Percentiles rank a stretch among this genome's conserved stretches.
phyloP scores from a whole-genome alignment of 2,113 vertebrate genomes.

The Balaenoptera acutorostrata region DNA sequence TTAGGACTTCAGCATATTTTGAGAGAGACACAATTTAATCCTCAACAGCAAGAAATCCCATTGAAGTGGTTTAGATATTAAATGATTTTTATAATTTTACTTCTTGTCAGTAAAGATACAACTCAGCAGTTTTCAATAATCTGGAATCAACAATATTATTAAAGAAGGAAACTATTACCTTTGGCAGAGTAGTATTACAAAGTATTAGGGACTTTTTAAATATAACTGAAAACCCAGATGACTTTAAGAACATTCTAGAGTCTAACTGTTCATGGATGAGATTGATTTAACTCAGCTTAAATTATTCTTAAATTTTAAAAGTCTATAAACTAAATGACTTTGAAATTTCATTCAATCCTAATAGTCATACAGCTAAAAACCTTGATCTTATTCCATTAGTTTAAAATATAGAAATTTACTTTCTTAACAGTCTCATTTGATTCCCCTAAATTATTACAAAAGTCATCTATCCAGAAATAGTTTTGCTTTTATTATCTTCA shows the following conservation, averaged over 20 bases:
- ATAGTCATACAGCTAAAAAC: background rate
- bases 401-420: background rate
- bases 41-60: background rate
- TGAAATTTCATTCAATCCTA: background rate
- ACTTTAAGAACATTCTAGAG: background rate
- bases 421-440: background rate
- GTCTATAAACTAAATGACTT: background rate
- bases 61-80: background rate
- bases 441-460: background rate
- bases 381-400: background rate
- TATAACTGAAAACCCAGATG: constrained; percentile 2
- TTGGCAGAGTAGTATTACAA: background rate
- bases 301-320: background rate
- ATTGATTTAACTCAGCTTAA: background rate
- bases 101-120: background rate
- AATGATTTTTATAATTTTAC: background rate
- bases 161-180: background rate
- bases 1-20: background rate
- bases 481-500: constrained; percentile 2
- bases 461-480: background rate
- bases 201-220: background rate
- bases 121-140: background rate
- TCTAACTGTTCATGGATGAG: background rate
- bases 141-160: background rate
- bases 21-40: background rate